Evolutionary conservation across 2,888 invertebrate species (phyloP).

Genomic region (Cheilosia vernalis): DNA sequence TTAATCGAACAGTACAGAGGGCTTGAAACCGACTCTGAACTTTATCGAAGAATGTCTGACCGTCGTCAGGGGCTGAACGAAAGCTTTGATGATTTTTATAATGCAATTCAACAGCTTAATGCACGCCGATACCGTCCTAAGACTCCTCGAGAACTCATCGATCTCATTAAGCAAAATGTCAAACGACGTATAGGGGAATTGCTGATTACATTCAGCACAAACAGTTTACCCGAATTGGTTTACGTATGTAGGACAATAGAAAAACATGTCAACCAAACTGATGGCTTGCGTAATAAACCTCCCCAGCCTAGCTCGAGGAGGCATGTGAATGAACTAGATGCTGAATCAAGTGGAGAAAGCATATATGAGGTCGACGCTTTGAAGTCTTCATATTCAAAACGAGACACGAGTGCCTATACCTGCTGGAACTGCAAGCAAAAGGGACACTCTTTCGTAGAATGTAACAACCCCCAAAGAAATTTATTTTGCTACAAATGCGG

Average conservation of each 20-base stretch:
- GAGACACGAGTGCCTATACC: background rate
- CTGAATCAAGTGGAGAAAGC: background rate
- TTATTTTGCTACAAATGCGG: too few species aligned
- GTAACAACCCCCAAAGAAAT: too few species aligned
- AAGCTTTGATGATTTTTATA: slow-evolving; percentile 15
- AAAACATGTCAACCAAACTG: background rate
- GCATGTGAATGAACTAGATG: background rate
- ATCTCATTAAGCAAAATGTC: slow-evolving; percentile 1
- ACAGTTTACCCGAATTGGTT: slow-evolving; percentile 4
- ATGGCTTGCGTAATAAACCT: background rate
- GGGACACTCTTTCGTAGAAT: too few species aligned
- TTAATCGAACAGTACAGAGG: slow-evolving; percentile 4
- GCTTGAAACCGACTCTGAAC: slow-evolving; percentile 4
- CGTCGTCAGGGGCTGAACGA: background rate
- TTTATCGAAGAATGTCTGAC: background rate
- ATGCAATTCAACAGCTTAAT: background rate
- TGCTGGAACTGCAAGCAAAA: background rate
- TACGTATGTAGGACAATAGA: background rate
- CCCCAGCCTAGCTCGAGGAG: background rate
- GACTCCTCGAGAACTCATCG: background rate
- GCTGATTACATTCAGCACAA: background rate
- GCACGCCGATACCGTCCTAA: background rate
- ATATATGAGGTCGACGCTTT: background rate
- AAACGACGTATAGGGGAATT: background rate
- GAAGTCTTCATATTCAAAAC: background rate